phyloP scores from a whole-genome alignment of 2,797 vertebrate genomes.

The Acanthiza pusilla region DNA sequence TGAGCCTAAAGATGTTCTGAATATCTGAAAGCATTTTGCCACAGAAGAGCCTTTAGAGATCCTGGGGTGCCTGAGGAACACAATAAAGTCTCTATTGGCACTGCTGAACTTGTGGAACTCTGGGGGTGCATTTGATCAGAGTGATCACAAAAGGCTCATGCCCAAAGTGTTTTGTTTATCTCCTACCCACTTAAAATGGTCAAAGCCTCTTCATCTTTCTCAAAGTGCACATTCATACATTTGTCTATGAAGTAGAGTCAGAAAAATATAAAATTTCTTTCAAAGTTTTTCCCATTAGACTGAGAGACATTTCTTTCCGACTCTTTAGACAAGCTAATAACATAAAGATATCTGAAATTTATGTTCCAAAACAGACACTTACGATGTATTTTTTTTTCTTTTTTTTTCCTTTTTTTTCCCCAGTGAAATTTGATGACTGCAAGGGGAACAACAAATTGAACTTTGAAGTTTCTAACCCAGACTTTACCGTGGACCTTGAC shows the following conservation, averaged over 20 bases:
- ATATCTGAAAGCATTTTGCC: neutral
- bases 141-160: neutral
- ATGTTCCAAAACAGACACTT: neutral
- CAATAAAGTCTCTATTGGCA: neutral
- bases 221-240: neutral
- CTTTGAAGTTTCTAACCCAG: slow-evolving; percentile 87
- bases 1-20: neutral
- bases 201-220: neutral
- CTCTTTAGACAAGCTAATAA: neutral
- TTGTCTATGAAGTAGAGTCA: neutral
- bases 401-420: neutral
- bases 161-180: neutral
- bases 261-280: neutral
- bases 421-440: slow-evolving; percentile 94
- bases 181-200: neutral
- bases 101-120: neutral
- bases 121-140: neutral
- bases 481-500: slow-evolving; percentile 83
- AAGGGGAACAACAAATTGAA: slow-evolving; percentile 82
- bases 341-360: neutral
- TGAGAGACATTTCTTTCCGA: neutral
- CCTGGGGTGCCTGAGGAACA: neutral
- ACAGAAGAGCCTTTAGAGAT: neutral
- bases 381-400: neutral
- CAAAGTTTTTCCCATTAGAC: neutral